phyloP scores from a whole-genome alignment of 2,888 invertebrate species.

The Platycnemis pennipes region DNA sequence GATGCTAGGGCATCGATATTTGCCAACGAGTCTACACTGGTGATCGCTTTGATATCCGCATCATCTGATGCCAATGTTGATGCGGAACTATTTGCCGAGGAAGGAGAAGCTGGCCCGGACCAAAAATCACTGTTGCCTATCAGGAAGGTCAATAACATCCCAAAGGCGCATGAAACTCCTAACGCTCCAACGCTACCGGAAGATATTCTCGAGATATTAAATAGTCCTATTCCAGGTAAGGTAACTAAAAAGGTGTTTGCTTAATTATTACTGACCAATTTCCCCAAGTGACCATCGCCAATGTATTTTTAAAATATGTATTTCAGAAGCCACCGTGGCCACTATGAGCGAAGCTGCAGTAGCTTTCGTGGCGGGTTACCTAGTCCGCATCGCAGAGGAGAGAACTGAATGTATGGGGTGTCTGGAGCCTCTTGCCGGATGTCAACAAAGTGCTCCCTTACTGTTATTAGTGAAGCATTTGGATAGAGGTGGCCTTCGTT shows the following conservation, averaged over 20 bases:
- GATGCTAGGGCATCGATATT: background rate
- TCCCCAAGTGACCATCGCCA: background rate
- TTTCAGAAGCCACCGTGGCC: background rate
- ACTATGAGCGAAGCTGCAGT: too few relatives aligned
- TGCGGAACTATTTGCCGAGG: too few relatives aligned
- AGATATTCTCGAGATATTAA: conserved; percentile 1
- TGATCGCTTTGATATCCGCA: background rate
- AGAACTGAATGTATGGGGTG: too few relatives aligned
- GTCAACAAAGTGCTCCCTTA: too few relatives aligned
- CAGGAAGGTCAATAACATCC: too few relatives aligned
- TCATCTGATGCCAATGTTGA: background rate
- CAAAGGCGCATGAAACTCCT: background rate
- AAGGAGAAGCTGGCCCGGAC: too few relatives aligned
- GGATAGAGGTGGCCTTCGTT: too few relatives aligned
- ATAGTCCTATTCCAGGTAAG: background rate
- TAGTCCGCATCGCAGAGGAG: too few relatives aligned
- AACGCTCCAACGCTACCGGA: background rate
- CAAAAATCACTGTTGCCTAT: too few relatives aligned
- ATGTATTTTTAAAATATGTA: background rate
- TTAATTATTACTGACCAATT: background rate
- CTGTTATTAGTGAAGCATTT: too few relatives aligned
- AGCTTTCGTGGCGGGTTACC: too few relatives aligned
- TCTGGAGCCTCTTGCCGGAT: too few relatives aligned
- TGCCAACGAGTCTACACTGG: background rate
- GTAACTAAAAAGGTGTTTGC: background rate